These are phyloP conservation scores for Cryptoprocta ferox DNA, from an alignment of 2,797 vertebrate species.

Conservation along the genomic window DNA sequence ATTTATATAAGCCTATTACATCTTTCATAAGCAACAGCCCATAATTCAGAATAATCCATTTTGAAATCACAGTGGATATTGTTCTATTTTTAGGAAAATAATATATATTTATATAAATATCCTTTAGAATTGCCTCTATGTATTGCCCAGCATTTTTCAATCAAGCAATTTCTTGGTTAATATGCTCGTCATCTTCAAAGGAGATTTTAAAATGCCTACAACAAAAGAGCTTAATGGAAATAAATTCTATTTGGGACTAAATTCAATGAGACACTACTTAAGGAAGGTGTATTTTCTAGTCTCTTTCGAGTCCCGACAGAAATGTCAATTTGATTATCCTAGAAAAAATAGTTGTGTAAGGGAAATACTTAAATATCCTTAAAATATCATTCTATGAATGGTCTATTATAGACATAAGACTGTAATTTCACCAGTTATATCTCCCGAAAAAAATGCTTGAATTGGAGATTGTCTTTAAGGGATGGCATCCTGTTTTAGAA, in stretches of 20 bases:
- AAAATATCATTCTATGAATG: not conserved
- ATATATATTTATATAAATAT: conserved; percentile 21
- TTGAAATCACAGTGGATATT: not conserved
- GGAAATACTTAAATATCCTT: not conserved
- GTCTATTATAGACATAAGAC: not conserved
- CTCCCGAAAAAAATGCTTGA: conserved; percentile 14
- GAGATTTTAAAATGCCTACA: conserved; percentile 50
- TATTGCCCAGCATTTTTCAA: not conserved
- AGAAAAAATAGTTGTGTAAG: conserved; percentile 64
- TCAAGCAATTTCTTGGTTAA: conserved; percentile 59
- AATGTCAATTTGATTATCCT: conserved; percentile 68
- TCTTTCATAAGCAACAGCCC: not conserved
- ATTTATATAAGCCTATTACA: not conserved
- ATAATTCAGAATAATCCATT: not conserved
- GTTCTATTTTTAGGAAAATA: not conserved
- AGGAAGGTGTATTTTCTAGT: conserved; percentile 64
- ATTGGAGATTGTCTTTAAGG: not conserved
- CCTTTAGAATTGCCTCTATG: conserved; percentile 28
- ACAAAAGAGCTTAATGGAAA: conserved; percentile 39
- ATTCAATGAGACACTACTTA: conserved; percentile 33
- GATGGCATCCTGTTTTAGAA: not conserved
- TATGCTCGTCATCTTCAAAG: not conserved
- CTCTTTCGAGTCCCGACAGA: conserved; percentile 54
- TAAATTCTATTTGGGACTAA: conserved; percentile 43
- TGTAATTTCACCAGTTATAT: not conserved